Conservation (phyloP, 2,888 invertebrate species). For the Nomada flava region DNA sequence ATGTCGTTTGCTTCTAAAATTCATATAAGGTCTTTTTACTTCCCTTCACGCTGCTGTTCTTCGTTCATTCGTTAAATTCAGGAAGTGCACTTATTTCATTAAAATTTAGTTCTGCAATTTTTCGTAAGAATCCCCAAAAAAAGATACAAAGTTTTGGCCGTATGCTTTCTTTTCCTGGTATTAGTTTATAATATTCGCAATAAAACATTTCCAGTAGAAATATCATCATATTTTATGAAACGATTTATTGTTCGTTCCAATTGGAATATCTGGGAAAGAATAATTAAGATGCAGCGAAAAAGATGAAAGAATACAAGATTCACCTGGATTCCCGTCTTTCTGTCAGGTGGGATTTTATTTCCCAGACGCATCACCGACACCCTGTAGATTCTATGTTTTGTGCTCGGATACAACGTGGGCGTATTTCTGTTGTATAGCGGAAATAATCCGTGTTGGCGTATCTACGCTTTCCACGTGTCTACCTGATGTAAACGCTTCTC, state of each 20-base stretch:
- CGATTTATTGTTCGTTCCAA: not conserved
- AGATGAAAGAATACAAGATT: not conserved
- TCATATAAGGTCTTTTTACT: too few relatives aligned
- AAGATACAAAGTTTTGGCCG: too few relatives aligned
- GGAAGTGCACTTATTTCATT: too few relatives aligned
- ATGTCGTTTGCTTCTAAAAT: not conserved
- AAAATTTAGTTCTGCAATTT: too few relatives aligned
- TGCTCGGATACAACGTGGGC: slow-evolving; percentile 3
- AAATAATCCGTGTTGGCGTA: slow-evolving; percentile 14
- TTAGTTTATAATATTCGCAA: too few relatives aligned
- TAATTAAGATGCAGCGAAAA: not conserved
- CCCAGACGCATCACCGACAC: not conserved
- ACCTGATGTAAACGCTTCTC: slow-evolving; percentile 2
- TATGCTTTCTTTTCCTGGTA: too few relatives aligned
- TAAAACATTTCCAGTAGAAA: too few relatives aligned
- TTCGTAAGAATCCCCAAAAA: too few relatives aligned
- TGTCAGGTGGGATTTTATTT: slow-evolving; percentile 25
- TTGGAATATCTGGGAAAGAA: not conserved
- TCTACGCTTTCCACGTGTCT: not conserved
- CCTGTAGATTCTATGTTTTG: not conserved
- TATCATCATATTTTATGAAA: too few relatives aligned
- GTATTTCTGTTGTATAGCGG: not conserved
- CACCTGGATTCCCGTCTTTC: too few relatives aligned
- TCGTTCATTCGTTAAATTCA: too few relatives aligned
- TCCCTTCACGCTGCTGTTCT: too few relatives aligned